Conservation (phyloP, 2,888 invertebrate species). For the Oxystoma pomonae region DNA sequence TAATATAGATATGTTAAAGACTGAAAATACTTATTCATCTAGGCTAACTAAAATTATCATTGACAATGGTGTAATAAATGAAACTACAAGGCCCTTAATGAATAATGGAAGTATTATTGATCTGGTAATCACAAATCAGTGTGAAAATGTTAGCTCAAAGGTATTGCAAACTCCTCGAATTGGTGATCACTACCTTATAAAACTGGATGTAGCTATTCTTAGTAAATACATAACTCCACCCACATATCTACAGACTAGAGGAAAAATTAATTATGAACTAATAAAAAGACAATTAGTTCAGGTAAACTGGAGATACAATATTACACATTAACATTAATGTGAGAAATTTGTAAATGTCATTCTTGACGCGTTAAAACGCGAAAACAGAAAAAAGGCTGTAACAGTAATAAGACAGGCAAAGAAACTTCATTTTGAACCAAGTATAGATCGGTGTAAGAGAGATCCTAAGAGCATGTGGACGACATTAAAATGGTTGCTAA, state of each 20-base stretch:
- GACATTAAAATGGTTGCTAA: no score
- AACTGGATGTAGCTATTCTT: background rate
- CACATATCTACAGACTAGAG: background rate
- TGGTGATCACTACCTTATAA: background rate
- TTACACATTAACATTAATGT: background rate
- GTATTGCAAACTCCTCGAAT: background rate
- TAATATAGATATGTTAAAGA: no score
- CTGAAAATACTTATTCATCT: no score
- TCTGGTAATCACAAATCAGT: background rate
- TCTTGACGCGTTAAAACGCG: no score
- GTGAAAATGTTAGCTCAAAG: background rate
- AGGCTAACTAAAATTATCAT: no score
- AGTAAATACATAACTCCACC: background rate
- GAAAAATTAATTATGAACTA: background rate
- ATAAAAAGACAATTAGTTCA: background rate
- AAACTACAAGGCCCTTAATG: background rate
- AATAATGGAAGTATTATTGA: background rate
- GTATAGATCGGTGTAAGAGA: no score
- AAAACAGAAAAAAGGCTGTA: no score
- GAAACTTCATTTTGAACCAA: no score
- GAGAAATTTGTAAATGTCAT: background rate
- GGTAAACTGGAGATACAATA: background rate
- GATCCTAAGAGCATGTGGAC: no score
- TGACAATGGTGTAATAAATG: background rate
- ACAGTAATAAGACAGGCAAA: no score